Evolutionary conservation across 1,140 invertebrate genomes (phyloP), one percentile per base, ranked within the genome.

Genomic region (Hyposmocoma kahamanoa): DNA sequence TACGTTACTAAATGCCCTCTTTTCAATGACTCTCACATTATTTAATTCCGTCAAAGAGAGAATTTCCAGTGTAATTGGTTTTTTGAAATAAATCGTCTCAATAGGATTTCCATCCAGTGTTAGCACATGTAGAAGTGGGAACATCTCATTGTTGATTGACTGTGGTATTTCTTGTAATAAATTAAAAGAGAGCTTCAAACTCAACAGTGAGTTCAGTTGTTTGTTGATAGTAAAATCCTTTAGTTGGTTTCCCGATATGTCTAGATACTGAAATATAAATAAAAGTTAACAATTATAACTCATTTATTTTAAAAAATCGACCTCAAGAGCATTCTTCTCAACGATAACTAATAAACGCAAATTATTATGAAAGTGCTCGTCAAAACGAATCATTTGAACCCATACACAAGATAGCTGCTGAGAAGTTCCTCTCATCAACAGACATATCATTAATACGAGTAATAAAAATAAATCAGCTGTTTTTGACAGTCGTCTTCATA

Each of bases 81-180:
- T 81, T 57, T 85, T 77, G 45, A 88, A 87, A 46, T 77, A 77
- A 54, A 88, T 66, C 15, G 51, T 67, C 18, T 68, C 64, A 17
- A 88, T 61, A 2, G 80, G 82, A 53, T 87, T 87, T 19, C 85
- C 85, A 55, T 87, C 85, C 34, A 87, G 53, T 18, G 63, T 43
- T 3, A 87, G 57, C 19, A 79, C 75, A 47, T 79, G 67, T 53
- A 87, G 70, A 59, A 70, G 72, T 0, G 85, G 85, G 18, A 84
- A 68, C 11, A 58, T 63, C 49, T 76, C 65, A 6, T 67, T 67
- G 56, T 53, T 82, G 8, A 88, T 58, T 39, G 61, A 67, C 42
- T 70, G 70, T 17, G 86, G 84, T 28, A 88, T 64, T 38, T 77
- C 73, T 6, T 50, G 36, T 17, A 87, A 61, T 5, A 67, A 42